A percentile compares a stretch with the other conserved stretches of the same genome.
Conservation (phyloP, 2,113 vertebrate genomes). For the Oreocharis arfaki region DNA sequence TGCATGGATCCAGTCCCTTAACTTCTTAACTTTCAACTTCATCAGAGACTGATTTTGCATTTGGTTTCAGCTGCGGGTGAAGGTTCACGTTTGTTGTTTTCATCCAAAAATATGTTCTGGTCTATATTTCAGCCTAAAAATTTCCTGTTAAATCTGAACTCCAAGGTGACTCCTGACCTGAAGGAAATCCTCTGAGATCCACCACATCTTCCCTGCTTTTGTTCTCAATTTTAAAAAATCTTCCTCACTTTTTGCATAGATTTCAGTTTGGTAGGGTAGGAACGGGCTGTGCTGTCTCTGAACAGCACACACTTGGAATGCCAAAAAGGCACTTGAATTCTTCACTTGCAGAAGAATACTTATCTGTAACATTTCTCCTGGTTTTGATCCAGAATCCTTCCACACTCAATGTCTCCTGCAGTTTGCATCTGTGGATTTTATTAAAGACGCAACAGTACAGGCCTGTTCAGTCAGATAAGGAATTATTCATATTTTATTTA, state of each 20-base stretch:
- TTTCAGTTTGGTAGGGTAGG: background rate
- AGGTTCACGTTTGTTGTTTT: background rate
- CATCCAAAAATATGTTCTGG: background rate
- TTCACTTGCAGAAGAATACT: background rate
- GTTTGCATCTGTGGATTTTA: background rate
- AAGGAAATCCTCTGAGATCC: slow-evolving; percentile 50
- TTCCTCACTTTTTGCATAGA: slow-evolving; percentile 37
- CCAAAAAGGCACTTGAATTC: background rate
- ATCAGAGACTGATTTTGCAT: background rate
- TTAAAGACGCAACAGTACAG: background rate
- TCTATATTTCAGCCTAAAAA: background rate
- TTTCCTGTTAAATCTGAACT: slow-evolving; percentile 24
- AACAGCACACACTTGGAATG: background rate
- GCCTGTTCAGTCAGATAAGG: background rate
- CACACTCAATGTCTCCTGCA: background rate
- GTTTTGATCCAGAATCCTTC: background rate
- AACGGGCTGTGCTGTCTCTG: background rate
- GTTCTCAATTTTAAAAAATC: background rate
- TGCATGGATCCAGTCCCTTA: background rate
- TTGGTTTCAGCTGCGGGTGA: slow-evolving; percentile 3
- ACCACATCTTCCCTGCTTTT: slow-evolving; percentile 36
- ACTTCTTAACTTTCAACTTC: background rate
- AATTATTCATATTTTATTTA: background rate
- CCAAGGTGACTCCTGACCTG: background rate
- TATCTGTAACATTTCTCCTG: background rate